A percentile compares a stretch with the other conserved stretches of the same genome.
Conservation (phyloP, 2,888 invertebrate species). For the Tetanocera ferruginea region DNA sequence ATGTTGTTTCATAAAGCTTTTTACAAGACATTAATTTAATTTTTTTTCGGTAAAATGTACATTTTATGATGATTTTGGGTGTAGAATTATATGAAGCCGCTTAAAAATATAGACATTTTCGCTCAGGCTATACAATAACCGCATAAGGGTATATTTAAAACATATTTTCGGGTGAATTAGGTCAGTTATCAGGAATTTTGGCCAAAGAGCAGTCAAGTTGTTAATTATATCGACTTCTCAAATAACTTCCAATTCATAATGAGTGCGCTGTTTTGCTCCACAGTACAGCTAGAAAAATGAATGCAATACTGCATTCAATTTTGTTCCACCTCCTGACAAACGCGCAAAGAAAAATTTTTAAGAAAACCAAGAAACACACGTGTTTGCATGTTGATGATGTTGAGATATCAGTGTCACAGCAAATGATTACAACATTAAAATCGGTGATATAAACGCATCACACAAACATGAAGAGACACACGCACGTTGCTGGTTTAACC, state of each 20-base stretch:
- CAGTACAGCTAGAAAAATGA: not conserved
- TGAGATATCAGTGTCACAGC: slow-evolving; percentile 44
- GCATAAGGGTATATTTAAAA: no score
- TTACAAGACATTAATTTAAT: no score
- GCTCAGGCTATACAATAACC: no score
- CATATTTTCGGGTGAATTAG: no score
- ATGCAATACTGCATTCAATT: not conserved
- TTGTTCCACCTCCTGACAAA: not conserved
- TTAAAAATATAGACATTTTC: no score
- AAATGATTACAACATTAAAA: not conserved
- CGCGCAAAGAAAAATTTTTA: slow-evolving; percentile 20
- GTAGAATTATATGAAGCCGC: no score
- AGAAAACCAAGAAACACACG: not conserved
- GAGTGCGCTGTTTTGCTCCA: not conserved
- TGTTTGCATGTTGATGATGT: slow-evolving; percentile 46
- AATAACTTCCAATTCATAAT: no score
- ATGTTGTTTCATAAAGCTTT: no score
- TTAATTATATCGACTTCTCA: not conserved
- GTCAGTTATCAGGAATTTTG: no score
- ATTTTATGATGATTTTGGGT: no score
- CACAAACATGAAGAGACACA: not conserved
- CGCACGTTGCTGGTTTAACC: not conserved
- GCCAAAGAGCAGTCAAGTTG: not conserved
- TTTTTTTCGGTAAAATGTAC: no score
- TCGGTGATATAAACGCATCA: not conserved